Conservation (phyloP, 92 coral and sea anemone genomes). For the Desmophyllum pertusum region DNA sequence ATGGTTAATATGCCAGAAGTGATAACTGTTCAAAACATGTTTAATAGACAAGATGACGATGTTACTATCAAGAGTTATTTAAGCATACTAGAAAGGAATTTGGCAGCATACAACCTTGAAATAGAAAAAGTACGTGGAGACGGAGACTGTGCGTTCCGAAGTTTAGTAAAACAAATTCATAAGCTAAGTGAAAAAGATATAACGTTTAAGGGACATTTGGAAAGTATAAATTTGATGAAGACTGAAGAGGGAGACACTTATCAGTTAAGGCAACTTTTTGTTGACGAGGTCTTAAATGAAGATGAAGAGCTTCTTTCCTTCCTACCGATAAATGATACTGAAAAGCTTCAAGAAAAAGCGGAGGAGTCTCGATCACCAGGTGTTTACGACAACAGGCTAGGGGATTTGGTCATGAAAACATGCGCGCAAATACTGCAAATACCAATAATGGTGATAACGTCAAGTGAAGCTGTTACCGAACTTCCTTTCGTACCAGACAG, state of each 20-base stretch:
- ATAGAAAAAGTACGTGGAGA: slow-evolving; percentile 26
- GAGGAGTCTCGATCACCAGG: slow-evolving; percentile 24
- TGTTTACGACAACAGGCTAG: slow-evolving; percentile 33
- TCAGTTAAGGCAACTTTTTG: slow-evolving; percentile 39
- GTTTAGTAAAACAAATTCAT: slow-evolving; percentile 16
- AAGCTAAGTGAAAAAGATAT: neutral
- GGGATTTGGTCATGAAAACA: slow-evolving; percentile 44
- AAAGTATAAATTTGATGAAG: slow-evolving; percentile 4
- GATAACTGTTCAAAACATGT: slow-evolving; percentile 2
- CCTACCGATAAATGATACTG: neutral
- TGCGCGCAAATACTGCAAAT: slow-evolving; percentile 27
- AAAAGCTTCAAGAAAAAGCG: slow-evolving; percentile 12
- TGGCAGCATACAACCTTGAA: slow-evolving; percentile 26
- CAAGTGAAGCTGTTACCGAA: slow-evolving; percentile 21
- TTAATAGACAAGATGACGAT: slow-evolving; percentile 6
- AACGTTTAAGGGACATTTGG: neutral
- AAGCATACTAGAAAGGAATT: slow-evolving; percentile 17
- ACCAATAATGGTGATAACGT: slow-evolving; percentile 22
- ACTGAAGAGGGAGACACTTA: slow-evolving; percentile 18
- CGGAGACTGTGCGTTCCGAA: slow-evolving; percentile 54
- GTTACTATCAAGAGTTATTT: neutral
- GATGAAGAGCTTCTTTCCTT: neutral
- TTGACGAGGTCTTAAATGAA: slow-evolving; percentile 3
- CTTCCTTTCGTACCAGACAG: slow-evolving; percentile 29
- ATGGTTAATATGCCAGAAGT: slow-evolving; percentile 29